A percentile compares a stretch with the other conserved stretches of the same genome.
Conservation (phyloP, 2,113 vertebrate species). For the Numenius arquata region DNA sequence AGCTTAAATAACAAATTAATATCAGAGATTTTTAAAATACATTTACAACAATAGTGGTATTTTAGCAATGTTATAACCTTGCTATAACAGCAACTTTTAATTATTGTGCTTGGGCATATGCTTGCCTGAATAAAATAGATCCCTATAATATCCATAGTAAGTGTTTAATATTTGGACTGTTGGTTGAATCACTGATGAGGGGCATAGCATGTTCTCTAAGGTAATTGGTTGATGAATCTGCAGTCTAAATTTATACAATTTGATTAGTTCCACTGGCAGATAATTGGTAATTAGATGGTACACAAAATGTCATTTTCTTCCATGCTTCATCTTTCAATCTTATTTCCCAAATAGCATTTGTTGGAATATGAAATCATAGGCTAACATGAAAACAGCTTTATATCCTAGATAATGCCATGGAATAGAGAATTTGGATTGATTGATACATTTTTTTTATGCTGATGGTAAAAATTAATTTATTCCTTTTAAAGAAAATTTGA, state of each 20-base stretch:
- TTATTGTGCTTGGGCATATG: neutral
- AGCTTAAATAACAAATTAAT: neutral
- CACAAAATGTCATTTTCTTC: conserved; percentile 69
- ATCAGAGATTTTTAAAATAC: neutral
- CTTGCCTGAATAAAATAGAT: neutral
- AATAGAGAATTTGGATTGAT: conserved; percentile 76
- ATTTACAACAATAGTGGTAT: neutral
- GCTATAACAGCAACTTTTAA: neutral
- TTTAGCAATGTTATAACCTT: neutral
- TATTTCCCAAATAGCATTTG: conserved; percentile 70
- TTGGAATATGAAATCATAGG: conserved; percentile 69
- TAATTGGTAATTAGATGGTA: conserved; percentile 68
- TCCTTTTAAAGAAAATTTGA: conserved; percentile 71
- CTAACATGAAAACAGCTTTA: conserved; percentile 63
- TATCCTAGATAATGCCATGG: conserved; percentile 68
- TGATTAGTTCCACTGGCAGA: conserved; percentile 62
- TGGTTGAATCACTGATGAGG: conserved; percentile 15
- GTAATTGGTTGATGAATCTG: conserved; percentile 56
- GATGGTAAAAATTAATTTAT: conserved; percentile 71
- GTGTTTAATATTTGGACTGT: neutral
- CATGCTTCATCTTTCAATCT: conserved; percentile 59
- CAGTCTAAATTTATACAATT: conserved; percentile 55
- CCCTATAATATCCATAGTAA: neutral
- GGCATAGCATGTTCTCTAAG: conserved; percentile 39
- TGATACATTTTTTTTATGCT: conserved; percentile 79